Percentiles rank a stretch among this genome's conserved stretches.
These are phyloP conservation scores for Apotomis betuletana DNA, from an alignment of 2,888 invertebrate species.

Conservation along the genomic window DNA sequence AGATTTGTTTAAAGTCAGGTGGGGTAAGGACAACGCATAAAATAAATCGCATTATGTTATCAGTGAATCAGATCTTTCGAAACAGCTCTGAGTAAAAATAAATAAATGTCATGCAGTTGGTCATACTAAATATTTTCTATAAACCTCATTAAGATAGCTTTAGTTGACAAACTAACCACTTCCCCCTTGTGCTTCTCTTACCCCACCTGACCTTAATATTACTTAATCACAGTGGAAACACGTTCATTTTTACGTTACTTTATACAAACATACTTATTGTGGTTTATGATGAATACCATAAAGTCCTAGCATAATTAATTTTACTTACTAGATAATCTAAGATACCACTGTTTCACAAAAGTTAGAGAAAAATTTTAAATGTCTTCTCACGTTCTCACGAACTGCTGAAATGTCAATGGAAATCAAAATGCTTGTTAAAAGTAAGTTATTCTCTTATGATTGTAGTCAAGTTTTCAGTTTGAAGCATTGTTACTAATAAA, in stretches of 20 bases:
- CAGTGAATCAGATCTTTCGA: no score
- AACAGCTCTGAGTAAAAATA: no score
- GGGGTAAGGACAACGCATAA: no score
- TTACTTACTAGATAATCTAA: neutral
- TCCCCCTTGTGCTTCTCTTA: no score
- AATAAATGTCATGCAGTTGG: no score
- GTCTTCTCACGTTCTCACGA: conserved; percentile 10
- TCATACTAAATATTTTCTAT: no score
- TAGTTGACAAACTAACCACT: no score
- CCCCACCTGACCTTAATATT: no score
- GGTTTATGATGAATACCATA: neutral
- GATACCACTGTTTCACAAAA: conserved; percentile 18
- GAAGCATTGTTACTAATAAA: conserved; percentile 8
- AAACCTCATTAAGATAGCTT: no score
- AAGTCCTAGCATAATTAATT: conserved; percentile 8
- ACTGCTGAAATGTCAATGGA: conserved; percentile 1
- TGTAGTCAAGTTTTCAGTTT: conserved; percentile 7
- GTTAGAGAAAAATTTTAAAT: conserved; percentile 4
- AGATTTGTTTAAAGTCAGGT: no score
- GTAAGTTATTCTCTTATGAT: neutral
- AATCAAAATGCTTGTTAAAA: conserved; percentile 7
- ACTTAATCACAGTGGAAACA: no score
- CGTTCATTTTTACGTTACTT: neutral
- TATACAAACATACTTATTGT: neutral
- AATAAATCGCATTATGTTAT: no score